Conservation (phyloP, 1,140 invertebrate species). For the Epicauta chinensis region DNA sequence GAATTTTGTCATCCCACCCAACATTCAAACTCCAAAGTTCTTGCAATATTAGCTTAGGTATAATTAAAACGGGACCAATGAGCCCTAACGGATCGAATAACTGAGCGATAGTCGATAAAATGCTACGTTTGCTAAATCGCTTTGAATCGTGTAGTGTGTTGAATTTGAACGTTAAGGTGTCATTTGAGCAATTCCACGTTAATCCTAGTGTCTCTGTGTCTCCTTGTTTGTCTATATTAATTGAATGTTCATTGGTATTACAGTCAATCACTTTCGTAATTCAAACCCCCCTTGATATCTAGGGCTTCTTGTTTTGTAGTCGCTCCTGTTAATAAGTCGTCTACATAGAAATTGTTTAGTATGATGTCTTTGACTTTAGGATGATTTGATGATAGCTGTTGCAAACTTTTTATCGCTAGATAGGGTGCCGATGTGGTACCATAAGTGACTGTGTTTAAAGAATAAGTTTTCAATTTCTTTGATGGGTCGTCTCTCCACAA, state of each 20-base stretch:
- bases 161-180: neutral
- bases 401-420: conserved; percentile 1
- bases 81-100: conserved; percentile 44
- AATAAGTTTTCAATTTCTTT: no score
- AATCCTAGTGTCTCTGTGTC: neutral
- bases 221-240: neutral
- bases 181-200: neutral
- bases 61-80: conserved; percentile 37
- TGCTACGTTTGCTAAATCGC: conserved; percentile 25
- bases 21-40: conserved; percentile 36
- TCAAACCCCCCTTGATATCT: neutral
- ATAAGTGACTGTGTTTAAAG: no score
- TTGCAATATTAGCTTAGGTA: conserved; percentile 43
- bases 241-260: neutral
- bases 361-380: no score
- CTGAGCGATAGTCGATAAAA: conserved; percentile 6
- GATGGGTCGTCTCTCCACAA: no score
- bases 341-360: neutral
- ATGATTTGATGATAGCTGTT: conserved; percentile 23
- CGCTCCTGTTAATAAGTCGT: conserved; percentile 1
- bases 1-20: conserved; percentile 40
- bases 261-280: conserved; percentile 1
- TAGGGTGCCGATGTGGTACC: neutral
- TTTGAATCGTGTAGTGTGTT: conserved; percentile 8
- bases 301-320: neutral